Evolutionary conservation across 2,888 invertebrate species (phyloP), one percentile per base, ranked within the genome.

Genomic region (Anarsia innoxiella): DNA sequence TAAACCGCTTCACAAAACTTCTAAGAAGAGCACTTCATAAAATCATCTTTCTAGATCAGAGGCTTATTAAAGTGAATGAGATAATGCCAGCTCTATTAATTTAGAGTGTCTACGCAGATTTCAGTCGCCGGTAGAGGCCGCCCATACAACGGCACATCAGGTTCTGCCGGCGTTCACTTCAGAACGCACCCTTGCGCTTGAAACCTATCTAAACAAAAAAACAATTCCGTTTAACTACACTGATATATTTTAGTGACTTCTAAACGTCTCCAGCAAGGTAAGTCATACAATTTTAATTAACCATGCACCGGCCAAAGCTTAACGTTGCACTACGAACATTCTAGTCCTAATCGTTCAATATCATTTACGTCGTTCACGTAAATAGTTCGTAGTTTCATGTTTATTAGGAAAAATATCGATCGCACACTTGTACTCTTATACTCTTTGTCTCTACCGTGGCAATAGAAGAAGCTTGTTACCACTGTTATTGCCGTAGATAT

Each of bases 51-150:
- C n/a, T n/a, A n/a, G n/a, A n/a, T n/a, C n/a, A n/a, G n/a, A n/a
- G n/a, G n/a, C n/a, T n/a, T n/a, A n/a, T n/a, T n/a, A 14, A 14
- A 14, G 13, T 12, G 32, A 32, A 36, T 36, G 19, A 15, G 12
- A 2, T 28, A 28, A 8, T 56, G 74, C 53, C 76, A 36, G 47
- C 44, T 79, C 79, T 78, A 53, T 48, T 35, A 42, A 35, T 51
- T 65, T 56, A 41, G 31, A 26, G 19, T 45, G 53, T 71, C 82
- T 72, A 59, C 46, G 50, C 53, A 48, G 59, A 61, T 62, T 69
- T 68, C 63, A 71, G 70, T 60, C 54, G 73, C 68, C 78, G 68
- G 70, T 68, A 71, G 71, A 77, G 72, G 66, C 73, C 71, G 74
- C 59, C 64, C 59, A 67, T 66, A 65, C 66, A 65, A 66, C 72